A percentile compares a stretch with the other conserved stretches of the same genome.
These are phyloP conservation scores for Gortyna flavago DNA, from an alignment of 2,888 invertebrate species.

Conservation along the genomic window DNA sequence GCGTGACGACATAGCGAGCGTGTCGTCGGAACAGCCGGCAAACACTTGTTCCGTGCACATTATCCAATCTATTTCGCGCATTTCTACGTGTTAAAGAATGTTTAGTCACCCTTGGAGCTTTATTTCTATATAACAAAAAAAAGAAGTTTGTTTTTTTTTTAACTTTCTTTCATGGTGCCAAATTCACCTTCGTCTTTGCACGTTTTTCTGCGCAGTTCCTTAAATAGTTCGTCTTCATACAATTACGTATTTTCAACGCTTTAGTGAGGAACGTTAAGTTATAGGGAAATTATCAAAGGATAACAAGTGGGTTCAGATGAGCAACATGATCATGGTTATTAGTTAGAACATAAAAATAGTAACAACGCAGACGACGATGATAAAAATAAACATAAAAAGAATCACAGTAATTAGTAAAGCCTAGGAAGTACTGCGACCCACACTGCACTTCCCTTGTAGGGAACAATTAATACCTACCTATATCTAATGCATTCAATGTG, in stretches of 20 bases:
- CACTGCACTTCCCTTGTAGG: neutral
- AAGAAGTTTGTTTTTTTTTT: neutral
- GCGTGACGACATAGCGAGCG: slow-evolving; percentile 19
- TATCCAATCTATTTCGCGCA: slow-evolving; percentile 21
- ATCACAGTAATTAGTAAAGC: neutral
- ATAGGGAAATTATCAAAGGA: neutral
- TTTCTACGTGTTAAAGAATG: neutral
- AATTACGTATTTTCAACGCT: neutral
- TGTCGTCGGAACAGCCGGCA: neutral
- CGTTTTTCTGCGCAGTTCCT: neutral
- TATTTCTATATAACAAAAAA: neutral
- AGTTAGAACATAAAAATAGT: slow-evolving; percentile 4
- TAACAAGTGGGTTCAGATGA: slow-evolving; percentile 6
- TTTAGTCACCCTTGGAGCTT: neutral
- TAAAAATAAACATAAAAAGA: slow-evolving; percentile 3
- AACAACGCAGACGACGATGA: neutral
- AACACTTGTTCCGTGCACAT: slow-evolving; percentile 9
- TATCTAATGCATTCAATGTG: slow-evolving; percentile 4
- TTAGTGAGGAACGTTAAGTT: neutral
- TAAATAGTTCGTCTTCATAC: neutral
- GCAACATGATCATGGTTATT: neutral
- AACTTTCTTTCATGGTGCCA: slow-evolving; percentile 10
- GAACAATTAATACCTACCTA: slow-evolving; percentile 17
- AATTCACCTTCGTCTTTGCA: neutral
- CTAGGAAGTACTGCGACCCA: too few relatives aligned